Percentiles rank a stretch among this genome's conserved stretches.
These are phyloP conservation scores for Tragopan temminckii DNA, from an alignment of 2,797 vertebrate species.

Conservation along the genomic window DNA sequence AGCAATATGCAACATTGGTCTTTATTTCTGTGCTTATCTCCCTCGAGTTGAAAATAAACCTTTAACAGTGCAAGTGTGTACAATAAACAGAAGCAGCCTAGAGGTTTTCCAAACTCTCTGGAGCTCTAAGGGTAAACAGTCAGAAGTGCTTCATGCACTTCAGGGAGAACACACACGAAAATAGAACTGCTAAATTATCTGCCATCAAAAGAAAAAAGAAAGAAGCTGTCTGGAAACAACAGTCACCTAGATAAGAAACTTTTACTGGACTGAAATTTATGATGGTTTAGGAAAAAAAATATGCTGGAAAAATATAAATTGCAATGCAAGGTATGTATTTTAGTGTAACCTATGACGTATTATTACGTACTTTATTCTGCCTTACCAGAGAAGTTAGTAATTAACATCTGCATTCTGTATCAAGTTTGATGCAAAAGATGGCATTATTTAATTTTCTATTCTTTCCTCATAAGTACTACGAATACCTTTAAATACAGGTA, in stretches of 20 bases:
- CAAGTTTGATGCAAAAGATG: not conserved
- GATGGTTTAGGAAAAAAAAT: not conserved
- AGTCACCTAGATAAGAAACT: not conserved
- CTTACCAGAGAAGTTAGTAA: not conserved
- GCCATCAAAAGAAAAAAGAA: conserved; percentile 32
- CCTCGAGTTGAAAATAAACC: conserved; percentile 49
- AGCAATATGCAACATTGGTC: not conserved
- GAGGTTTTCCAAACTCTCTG: conserved; percentile 49
- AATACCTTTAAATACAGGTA: not conserved
- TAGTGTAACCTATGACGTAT: not conserved
- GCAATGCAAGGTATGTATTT: not conserved
- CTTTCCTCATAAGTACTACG: conserved; percentile 15
- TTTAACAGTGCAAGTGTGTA: conserved; percentile 26
- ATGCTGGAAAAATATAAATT: not conserved
- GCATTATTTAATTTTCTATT: not conserved
- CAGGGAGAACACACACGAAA: conserved; percentile 44
- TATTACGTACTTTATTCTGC: not conserved
- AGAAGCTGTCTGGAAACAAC: conserved; percentile 14
- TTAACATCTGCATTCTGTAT: not conserved
- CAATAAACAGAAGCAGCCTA: conserved; percentile 58
- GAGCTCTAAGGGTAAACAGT: conserved; percentile 62
- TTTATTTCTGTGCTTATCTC: conserved; percentile 38
- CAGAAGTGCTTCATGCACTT: conserved; percentile 47
- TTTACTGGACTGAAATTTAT: not conserved
- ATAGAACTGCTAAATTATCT: conserved; percentile 63